phyloP scores from a whole-genome alignment of 2,888 invertebrate genomes.

The Pollenia angustigena region DNA sequence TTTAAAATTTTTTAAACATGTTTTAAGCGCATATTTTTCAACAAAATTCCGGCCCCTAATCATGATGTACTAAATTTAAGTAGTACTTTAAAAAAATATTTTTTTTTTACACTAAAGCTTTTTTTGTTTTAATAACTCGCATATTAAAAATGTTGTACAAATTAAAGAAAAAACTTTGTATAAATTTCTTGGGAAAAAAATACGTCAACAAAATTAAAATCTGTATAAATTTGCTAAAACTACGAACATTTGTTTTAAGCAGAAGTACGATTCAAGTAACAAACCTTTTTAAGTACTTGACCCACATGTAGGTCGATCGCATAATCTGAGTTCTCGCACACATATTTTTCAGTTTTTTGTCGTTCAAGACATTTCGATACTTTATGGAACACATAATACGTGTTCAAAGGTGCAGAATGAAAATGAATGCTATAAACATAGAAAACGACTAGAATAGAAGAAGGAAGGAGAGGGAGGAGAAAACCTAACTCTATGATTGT shows the following conservation, averaged over 20 bases:
- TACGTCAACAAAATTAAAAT: constrained; percentile 42
- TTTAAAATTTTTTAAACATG: too few relatives aligned
- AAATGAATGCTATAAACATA: too few relatives aligned
- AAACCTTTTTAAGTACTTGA: constrained; percentile 72
- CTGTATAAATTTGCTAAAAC: not conserved
- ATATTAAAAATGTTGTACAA: not conserved
- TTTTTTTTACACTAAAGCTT: constrained; percentile 11
- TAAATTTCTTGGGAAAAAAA: constrained; percentile 52
- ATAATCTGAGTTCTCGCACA: constrained; percentile 46
- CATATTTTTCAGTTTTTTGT: constrained; percentile 13
- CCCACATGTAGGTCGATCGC: constrained; percentile 70
- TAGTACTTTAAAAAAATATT: not conserved
- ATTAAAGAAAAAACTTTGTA: not conserved
- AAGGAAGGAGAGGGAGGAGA: too few relatives aligned
- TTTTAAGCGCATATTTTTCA: too few relatives aligned
- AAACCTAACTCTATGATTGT: too few relatives aligned
- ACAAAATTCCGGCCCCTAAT: too few relatives aligned
- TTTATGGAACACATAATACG: constrained; percentile 66
- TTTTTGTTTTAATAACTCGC: constrained; percentile 30
- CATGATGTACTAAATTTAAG: not conserved
- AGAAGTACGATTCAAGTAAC: constrained; percentile 21
- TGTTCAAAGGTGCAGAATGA: constrained; percentile 58
- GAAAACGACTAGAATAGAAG: too few relatives aligned
- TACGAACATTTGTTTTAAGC: not conserved
- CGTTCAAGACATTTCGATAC: constrained; percentile 36